phyloP scores from a whole-genome alignment of 2,888 invertebrate genomes.

The Glyphotaelius pellucidus region DNA sequence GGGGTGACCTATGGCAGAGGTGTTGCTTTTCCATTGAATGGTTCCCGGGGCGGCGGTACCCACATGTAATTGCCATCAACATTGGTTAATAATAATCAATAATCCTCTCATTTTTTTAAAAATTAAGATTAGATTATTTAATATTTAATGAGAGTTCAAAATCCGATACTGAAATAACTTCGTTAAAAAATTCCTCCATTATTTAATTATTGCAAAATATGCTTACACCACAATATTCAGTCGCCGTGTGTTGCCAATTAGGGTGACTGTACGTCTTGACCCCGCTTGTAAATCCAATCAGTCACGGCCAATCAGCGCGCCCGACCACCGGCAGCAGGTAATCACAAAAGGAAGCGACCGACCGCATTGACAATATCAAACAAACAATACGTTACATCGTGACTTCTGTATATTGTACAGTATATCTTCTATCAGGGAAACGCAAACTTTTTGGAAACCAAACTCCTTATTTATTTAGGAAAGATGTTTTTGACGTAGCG shows the following conservation, averaged over 20 bases:
- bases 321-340: slow-evolving; percentile 50
- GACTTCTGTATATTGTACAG: slow-evolving; percentile 30
- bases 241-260: slow-evolving; percentile 13
- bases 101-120: too few relatives aligned
- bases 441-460: neutral
- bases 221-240: neutral
- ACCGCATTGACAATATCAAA: slow-evolving; percentile 44
- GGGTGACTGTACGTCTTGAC: slow-evolving; percentile 23
- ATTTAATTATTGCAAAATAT: neutral
- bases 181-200: neutral
- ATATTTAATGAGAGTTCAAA: too few relatives aligned
- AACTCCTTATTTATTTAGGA: neutral
- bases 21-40: too few relatives aligned
- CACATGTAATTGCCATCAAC: too few relatives aligned
- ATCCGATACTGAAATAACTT: neutral
- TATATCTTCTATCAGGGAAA: neutral
- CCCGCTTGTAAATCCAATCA: slow-evolving; percentile 50
- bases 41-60: too few relatives aligned
- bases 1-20: too few relatives aligned
- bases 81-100: too few relatives aligned
- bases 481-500: too few relatives aligned
- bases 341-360: slow-evolving; percentile 57
- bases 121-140: too few relatives aligned
- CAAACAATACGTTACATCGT: slow-evolving; percentile 42
- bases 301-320: slow-evolving; percentile 64